These are phyloP conservation scores for Acipenser oxyrinchus DNA, from an alignment of 2,797 vertebrate species.

Conservation along the genomic window DNA sequence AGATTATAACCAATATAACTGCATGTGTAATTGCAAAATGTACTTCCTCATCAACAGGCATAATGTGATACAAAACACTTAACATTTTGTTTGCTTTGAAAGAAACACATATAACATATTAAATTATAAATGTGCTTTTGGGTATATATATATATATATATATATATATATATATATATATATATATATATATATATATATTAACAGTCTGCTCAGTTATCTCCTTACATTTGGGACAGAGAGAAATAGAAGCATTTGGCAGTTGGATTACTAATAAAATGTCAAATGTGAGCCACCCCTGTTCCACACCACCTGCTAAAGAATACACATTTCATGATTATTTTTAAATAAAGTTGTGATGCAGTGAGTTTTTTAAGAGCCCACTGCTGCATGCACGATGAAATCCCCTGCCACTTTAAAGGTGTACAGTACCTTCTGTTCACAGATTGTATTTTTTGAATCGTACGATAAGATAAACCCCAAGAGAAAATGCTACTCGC, in stretches of 20 bases:
- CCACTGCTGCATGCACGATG: not conserved
- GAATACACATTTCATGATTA: too few relatives aligned
- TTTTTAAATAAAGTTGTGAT: too few relatives aligned
- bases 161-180: too few relatives aligned
- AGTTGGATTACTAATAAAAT: not conserved
- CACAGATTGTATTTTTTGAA: too few relatives aligned
- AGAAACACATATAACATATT: not conserved
- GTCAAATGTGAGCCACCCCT: not conserved
- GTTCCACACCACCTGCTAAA: too few relatives aligned
- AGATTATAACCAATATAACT: too few relatives aligned
- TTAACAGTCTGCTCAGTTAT: not conserved
- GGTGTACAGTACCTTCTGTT: too few relatives aligned
- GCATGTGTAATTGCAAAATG: not conserved
- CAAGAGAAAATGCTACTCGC: too few relatives aligned
- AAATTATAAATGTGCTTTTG: constrained; percentile 1
- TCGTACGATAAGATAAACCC: too few relatives aligned
- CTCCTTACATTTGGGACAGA: not conserved
- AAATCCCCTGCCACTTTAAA: too few relatives aligned
- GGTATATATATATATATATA: not conserved
- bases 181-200: too few relatives aligned
- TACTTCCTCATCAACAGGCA: constrained; percentile 9
- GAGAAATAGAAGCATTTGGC: not conserved
- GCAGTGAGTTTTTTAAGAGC: not conserved
- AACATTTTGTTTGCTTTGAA: constrained; percentile 11
- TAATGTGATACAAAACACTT: constrained; percentile 12